Evolutionary conservation across 2,797 vertebrate species (phyloP).

Genomic region (Muraenolepis orangiensis): DNA sequence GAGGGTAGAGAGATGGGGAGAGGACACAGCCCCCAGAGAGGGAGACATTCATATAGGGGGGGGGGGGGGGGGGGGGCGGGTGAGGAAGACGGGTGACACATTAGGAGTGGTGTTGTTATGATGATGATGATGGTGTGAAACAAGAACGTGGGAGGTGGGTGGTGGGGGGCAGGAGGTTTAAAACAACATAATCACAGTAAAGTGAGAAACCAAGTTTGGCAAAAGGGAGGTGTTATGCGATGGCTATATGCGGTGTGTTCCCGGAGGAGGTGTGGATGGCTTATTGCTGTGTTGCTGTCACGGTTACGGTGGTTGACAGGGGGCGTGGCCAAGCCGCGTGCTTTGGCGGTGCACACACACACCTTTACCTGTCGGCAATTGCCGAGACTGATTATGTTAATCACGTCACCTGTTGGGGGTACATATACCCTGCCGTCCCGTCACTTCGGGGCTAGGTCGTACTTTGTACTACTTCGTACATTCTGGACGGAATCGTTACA

Average conservation of each 20-base stretch:
- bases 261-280: constrained; percentile 28
- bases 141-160: neutral
- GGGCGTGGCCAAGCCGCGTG: no score
- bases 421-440: no score
- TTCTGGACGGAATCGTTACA: no score
- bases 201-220: neutral
- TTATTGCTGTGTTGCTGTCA: no score
- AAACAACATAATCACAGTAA: neutral
- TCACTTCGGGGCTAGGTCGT: no score
- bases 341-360: no score
- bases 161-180: neutral
- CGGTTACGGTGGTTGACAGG: no score
- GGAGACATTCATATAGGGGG: neutral
- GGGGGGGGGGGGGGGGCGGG: neutral
- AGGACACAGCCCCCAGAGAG: neutral
- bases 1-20: no score
- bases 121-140: neutral
- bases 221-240: neutral
- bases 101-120: neutral
- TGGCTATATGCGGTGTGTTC: constrained; percentile 22
- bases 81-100: neutral
- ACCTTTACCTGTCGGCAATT: no score
- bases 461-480: no score
- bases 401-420: no score
- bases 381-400: no score